Percentiles rank a stretch among this genome's conserved stretches.
phyloP scores from a whole-genome alignment of 2,797 vertebrate genomes.

The Cryptoprocta ferox region DNA sequence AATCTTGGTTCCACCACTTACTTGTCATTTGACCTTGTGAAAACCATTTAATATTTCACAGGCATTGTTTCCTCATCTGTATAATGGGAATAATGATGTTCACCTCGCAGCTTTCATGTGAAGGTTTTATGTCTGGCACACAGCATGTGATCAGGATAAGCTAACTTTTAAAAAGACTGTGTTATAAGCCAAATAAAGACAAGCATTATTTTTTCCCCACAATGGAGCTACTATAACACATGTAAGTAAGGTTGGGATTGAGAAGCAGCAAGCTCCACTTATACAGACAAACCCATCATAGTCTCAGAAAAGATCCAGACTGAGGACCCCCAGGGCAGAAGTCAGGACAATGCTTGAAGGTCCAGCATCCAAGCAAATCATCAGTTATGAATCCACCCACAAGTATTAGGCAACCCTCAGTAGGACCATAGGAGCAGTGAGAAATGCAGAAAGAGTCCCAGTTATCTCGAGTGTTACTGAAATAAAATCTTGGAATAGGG shows the following conservation, averaged over 20 bases:
- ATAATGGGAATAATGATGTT: not conserved
- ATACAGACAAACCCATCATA: not conserved
- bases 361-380: not conserved
- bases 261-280: not conserved
- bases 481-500: slow-evolving; percentile 28
- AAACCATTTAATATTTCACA: slow-evolving; percentile 20
- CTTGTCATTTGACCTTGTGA: not conserved
- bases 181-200: slow-evolving; percentile 16
- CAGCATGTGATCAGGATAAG: not conserved
- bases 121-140: not conserved
- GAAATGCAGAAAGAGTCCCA: not conserved
- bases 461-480: not conserved
- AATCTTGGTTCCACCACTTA: not conserved
- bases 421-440: not conserved
- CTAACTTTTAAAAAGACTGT: not conserved
- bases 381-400: not conserved
- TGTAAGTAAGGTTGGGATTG: not conserved
- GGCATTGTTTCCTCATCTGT: not conserved
- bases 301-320: not conserved
- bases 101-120: not conserved
- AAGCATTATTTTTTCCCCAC: not conserved
- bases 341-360: not conserved
- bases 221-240: not conserved
- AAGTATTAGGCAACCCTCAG: not conserved
- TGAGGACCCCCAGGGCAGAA: not conserved